Base-by-base conservation (phyloP, 1,140 invertebrate genomes). In the Heliconius himera region DNA sequence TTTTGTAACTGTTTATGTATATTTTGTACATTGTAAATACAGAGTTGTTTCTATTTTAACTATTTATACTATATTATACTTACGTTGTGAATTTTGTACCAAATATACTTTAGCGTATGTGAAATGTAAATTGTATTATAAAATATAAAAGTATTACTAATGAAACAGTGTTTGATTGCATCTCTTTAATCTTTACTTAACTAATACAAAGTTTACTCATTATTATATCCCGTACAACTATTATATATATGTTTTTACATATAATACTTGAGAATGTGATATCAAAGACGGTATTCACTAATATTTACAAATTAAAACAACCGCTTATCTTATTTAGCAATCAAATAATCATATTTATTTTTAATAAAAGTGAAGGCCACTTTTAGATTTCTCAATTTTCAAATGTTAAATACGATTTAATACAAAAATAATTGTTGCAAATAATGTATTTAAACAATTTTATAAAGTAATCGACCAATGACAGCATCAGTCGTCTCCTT, bases 1-100 rank as follows among this genome's bases (percentile, higher is more conserved):
- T 89, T 90, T 88, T 90, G 75, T 91, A 90, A 80, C 81, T 88
- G 82, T 90, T 88, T 93, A 66, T 66, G 91, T 92, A 91, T 93
- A 90, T 91, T 90, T 88, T 91, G 91, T 91, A 92, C 85, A 91
- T 90, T 93, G 90, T 91, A 93, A 89, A 93, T 94, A 91, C 72
- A 89, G 87, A 91, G 85, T 91, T 91, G 91, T 94, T 94, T 60
- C 91, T 93, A 92, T 93, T 93, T 91, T 92, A 92, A 90, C 86
- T 93, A 92, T 92, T 91, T 93, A 93, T 92, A 90, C 87, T 90
- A 88, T 88, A 86, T 87, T 90, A 80, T 82, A 81, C 81, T 81
- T 90, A 89, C 88, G 92, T 93, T 94, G 91, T 94, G 90, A 91
- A 89, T 93, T 93, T 94, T 93, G 81, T 94, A 94, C 92, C 92